Conservation (phyloP, 2,113 vertebrate genomes). For the Mellivora capensis region DNA sequence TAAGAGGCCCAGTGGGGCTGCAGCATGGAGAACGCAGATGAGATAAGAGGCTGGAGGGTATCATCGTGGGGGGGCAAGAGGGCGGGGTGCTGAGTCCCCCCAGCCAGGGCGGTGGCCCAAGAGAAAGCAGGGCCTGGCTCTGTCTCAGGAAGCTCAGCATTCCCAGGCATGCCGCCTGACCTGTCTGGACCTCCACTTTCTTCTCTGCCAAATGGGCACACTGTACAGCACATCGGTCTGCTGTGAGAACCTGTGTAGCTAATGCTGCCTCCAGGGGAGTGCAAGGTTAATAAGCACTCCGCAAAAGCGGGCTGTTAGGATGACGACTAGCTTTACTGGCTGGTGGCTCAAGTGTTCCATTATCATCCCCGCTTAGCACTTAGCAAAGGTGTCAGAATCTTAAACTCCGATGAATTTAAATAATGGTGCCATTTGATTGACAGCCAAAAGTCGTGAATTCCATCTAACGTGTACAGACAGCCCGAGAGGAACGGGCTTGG, state of each 20-base stretch:
- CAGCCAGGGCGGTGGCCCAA: not conserved
- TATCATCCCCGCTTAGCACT: not conserved
- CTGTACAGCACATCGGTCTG: rapidly evolving
- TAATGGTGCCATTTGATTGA: conserved; percentile 30
- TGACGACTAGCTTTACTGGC: rapidly evolving
- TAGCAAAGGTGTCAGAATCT: not conserved
- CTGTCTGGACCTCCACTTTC: not conserved
- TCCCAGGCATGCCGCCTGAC: not conserved
- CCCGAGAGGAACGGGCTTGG: not conserved
- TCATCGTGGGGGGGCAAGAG: rapidly evolving
- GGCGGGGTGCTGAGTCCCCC: not conserved
- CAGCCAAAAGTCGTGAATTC: not conserved
- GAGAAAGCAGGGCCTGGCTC: not conserved
- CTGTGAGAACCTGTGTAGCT: rapidly evolving
- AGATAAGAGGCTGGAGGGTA: rapidly evolving
- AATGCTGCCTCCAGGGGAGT: rapidly evolving
- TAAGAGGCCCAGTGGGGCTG: not conserved
- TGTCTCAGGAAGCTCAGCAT: not conserved
- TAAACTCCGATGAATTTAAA: conserved; percentile 15
- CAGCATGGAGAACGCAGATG: not conserved
- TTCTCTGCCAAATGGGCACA: rapidly evolving
- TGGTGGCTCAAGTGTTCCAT: not conserved
- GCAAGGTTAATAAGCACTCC: rapidly evolving
- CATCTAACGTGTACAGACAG: not conserved
- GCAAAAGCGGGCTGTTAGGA: not conserved